Conservation (phyloP, 2,888 invertebrate genomes). For the Psylliodes chrysocephalus region DNA sequence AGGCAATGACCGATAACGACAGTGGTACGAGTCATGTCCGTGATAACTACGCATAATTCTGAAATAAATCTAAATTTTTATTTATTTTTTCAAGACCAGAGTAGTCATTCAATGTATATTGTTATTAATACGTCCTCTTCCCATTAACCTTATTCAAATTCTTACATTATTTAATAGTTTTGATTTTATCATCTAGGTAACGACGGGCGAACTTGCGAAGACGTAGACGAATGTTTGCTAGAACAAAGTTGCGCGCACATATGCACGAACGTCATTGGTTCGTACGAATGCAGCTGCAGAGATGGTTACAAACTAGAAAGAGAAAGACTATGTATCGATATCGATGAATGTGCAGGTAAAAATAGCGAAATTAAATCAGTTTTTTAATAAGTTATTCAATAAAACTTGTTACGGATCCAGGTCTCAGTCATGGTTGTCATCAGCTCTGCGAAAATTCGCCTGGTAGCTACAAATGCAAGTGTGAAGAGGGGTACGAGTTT, state of each 20-base stretch:
- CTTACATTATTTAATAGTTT: too few species aligned
- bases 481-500: slow-evolving; percentile 68
- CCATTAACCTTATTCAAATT: too few species aligned
- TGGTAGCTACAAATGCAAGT: slow-evolving; percentile 67
- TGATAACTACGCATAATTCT: too few species aligned
- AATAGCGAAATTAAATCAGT: neutral
- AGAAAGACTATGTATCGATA: slow-evolving; percentile 56
- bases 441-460: slow-evolving; percentile 65
- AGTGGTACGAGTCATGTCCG: too few species aligned
- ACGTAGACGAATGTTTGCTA: slow-evolving; percentile 64
- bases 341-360: slow-evolving; percentile 60
- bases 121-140: too few species aligned
- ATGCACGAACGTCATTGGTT: slow-evolving; percentile 68
- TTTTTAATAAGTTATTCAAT: too few species aligned
- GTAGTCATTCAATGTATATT: too few species aligned
- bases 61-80: too few species aligned
- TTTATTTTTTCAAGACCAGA: too few species aligned
- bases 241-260: slow-evolving; percentile 64
- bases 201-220: slow-evolving; percentile 62
- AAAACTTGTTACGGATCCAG: neutral
- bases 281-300: slow-evolving; percentile 70
- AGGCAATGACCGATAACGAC: too few species aligned
- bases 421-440: slow-evolving; percentile 57
- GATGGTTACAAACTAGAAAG: slow-evolving; percentile 63
- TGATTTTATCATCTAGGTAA: too few species aligned